phyloP scores from a whole-genome alignment of 2,797 vertebrate species.

The Smutsia temminckii region DNA sequence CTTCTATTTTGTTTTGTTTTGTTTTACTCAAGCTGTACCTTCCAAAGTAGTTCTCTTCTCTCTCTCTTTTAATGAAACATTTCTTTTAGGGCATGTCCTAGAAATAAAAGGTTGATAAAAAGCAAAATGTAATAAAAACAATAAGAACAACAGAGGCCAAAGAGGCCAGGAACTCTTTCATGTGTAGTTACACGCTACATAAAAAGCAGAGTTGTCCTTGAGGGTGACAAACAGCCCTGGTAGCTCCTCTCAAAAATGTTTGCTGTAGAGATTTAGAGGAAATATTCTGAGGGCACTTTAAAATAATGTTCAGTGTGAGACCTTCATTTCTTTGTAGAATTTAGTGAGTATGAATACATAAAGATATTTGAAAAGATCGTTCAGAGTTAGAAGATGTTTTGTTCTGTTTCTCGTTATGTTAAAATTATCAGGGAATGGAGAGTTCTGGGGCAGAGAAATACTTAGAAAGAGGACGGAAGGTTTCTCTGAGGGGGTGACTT shows the following conservation, averaged over 20 bases:
- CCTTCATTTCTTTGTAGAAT: background rate
- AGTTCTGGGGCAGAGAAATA: rapidly evolving
- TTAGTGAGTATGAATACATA: background rate
- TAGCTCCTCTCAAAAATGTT: background rate
- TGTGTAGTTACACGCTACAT: background rate
- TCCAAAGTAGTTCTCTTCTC: background rate
- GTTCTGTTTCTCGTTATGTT: background rate
- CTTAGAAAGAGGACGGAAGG: background rate
- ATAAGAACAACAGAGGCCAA: background rate
- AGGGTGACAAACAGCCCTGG: background rate
- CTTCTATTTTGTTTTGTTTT: slow-evolving; percentile 49
- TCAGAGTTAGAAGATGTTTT: background rate
- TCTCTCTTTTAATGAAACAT: slow-evolving; percentile 56
- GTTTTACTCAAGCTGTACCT: background rate
- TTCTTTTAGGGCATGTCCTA: background rate
- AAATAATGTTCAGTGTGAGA: background rate
- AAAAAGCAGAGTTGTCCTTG: background rate
- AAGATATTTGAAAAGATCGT: background rate
- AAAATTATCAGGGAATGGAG: background rate
- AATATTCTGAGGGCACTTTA: background rate
- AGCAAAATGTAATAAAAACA: background rate
- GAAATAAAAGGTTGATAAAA: slow-evolving; percentile 40
- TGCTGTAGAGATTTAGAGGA: background rate
- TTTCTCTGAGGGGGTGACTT: background rate
- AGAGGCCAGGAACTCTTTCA: background rate